phyloP scores from a whole-genome alignment of 2,797 vertebrate genomes.

The Lophotriccus pileatus region DNA sequence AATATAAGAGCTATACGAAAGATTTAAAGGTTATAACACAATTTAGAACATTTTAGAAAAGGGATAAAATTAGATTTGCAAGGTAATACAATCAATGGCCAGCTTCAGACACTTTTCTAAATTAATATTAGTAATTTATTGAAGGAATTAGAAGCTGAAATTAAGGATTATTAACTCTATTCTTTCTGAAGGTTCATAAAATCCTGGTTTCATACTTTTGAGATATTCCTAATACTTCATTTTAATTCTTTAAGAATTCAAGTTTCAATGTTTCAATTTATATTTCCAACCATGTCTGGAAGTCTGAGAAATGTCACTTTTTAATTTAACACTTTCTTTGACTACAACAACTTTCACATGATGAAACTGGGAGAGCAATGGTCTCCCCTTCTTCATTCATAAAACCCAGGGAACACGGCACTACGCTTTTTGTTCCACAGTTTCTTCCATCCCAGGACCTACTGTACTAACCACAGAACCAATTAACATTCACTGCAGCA shows the following conservation, averaged over 20 bases:
- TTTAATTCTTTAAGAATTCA: neutral
- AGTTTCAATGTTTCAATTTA: neutral
- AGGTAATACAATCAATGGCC: neutral
- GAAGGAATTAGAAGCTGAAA: neutral
- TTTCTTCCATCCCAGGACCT: neutral
- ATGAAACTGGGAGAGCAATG: neutral
- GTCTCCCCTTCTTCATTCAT: neutral
- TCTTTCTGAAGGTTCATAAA: neutral
- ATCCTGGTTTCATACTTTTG: accelerated
- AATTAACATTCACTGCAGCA: neutral
- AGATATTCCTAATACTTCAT: neutral
- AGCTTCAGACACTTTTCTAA: neutral
- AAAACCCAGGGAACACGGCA: neutral
- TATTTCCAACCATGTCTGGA: neutral
- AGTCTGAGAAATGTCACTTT: neutral
- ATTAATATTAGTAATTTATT: neutral
- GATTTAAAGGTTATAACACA: neutral
- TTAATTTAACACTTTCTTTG: neutral
- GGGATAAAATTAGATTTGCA: neutral
- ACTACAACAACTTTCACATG: accelerated
- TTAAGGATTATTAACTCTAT: neutral
- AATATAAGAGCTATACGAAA: neutral
- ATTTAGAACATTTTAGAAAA: neutral
- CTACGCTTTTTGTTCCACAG: neutral
- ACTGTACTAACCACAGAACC: neutral